Percentiles rank a stretch among this genome's conserved stretches.
Evolutionary conservation across 2,888 invertebrate genomes (phyloP).

Genomic region (Tiphia femorata): DNA sequence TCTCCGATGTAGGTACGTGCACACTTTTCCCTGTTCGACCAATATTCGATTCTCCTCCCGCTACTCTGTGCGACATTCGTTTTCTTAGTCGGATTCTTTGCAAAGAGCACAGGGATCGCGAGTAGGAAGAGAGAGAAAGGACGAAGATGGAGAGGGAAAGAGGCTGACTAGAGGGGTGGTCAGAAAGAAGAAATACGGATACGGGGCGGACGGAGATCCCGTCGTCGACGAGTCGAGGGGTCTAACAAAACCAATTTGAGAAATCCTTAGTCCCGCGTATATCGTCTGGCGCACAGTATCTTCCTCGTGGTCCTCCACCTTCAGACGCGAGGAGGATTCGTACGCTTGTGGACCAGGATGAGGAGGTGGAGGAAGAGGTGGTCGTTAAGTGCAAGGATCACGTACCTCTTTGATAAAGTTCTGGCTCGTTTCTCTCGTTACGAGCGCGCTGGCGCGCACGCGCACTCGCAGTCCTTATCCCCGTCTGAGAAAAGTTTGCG

Average conservation of each 20-base stretch:
- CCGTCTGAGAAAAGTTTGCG: constrained; percentile 33
- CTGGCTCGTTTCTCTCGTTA: constrained; percentile 48
- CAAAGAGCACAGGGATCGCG: too few relatives aligned
- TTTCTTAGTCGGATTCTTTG: too few relatives aligned
- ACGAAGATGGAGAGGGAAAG: too few relatives aligned
- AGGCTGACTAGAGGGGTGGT: too few relatives aligned
- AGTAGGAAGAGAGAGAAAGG: too few relatives aligned
- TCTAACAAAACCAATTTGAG: constrained; percentile 49
- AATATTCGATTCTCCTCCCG: too few relatives aligned
- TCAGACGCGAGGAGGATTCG: constrained; percentile 29
- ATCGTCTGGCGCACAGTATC: constrained; percentile 26
- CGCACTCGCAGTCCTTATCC: constrained; percentile 28
- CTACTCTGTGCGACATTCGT: too few relatives aligned
- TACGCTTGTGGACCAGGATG: too few relatives aligned
- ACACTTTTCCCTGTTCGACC: too few relatives aligned
- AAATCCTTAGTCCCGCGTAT: constrained; percentile 38
- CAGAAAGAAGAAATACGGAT: neutral
- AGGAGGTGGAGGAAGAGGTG: constrained; percentile 20
- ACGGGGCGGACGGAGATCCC: neutral
- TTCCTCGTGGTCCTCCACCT: neutral
- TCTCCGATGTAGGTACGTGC: too few relatives aligned
- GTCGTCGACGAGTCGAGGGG: too few relatives aligned
- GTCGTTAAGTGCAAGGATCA: constrained; percentile 51
- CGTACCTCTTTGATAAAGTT: constrained; percentile 51
- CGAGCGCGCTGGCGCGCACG: constrained; percentile 24